Evolutionary conservation across 2,888 invertebrate genomes (phyloP), one percentile per base, ranked within the genome.

Genomic region (Eristalinus aeneus): DNA sequence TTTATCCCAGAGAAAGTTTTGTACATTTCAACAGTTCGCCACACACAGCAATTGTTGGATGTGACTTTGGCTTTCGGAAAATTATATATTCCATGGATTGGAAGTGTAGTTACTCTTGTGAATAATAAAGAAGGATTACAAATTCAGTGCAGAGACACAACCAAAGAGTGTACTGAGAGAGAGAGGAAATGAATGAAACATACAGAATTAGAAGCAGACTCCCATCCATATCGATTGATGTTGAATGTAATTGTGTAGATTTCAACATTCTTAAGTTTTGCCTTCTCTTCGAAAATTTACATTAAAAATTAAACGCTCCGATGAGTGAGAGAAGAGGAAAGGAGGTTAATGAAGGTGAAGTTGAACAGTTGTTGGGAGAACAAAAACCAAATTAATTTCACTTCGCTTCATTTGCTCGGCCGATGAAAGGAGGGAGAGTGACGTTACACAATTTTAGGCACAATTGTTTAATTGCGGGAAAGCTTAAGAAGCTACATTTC

Each of bases 91-190:
- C 77, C 67, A 69, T 78, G 82, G 74, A 85, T 75, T 78, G 67
- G 74, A 86, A 77, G 86, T 86, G 77, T 78, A 82, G 74, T 74
- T 74, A 74, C 74, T 86, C 77, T 86, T 86, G 78, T 78, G 77
- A 86, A 86, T 86, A 86, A 82, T 86, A 78, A 86, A 86, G 82
- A 86, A 82, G 77, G 85, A 86, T 86, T 81, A 86, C 81, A 86
- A 86, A 86, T 82, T 86, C 77, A 82, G 69, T 27, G 27, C 46
- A 82, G 78, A 82, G 74, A 73, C 76, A 54, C 76, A 54, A 54
- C 73, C 71, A 72, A 69, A 36, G 27, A 31, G 46, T 63, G 36
- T 16, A 65, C 71, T 58, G 61, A 53, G 61, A 61, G 27, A 20
- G 32, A 31, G 56, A 32, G 36, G 72, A 80, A 80, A 85, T 54